Percentiles rank a stretch among this genome's conserved stretches.
Evolutionary conservation across 2,113 vertebrate genomes (phyloP).

Genomic region (Cochlearius cochlearius): DNA sequence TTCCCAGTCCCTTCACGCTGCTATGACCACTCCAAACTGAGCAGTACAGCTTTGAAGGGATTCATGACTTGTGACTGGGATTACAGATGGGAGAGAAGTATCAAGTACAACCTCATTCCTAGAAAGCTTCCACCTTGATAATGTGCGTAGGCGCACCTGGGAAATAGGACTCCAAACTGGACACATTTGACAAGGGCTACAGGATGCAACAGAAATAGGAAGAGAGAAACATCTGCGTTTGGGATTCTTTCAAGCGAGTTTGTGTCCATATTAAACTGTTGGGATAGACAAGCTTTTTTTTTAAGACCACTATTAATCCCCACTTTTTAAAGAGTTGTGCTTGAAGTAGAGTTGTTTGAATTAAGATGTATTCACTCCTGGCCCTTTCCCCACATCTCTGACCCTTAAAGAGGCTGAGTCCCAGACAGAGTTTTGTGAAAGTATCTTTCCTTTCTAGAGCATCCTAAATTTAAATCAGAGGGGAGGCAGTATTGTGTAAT

Average conservation of each 20-base stretch:
- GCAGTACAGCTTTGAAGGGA: background rate
- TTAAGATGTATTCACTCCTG: background rate
- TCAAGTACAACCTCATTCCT: background rate
- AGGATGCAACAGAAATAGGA: background rate
- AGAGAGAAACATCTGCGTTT: background rate
- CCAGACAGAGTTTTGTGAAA: background rate
- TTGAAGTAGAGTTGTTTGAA: background rate
- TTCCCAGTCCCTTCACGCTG: background rate
- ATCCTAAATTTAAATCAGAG: background rate
- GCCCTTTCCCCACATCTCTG: background rate
- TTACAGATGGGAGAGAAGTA: background rate
- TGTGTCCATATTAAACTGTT: background rate
- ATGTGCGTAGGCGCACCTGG: fast-evolving
- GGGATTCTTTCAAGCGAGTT: background rate
- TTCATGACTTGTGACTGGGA: background rate
- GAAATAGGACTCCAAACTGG: background rate
- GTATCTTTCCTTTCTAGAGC: background rate
- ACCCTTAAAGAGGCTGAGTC: background rate
- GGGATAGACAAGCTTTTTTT: background rate
- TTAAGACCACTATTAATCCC: background rate
- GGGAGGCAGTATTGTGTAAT: background rate
- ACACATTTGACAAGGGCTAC: background rate
- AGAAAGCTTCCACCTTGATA: background rate
- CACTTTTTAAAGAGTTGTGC: background rate
- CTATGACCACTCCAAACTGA: background rate